Base-by-base conservation (phyloP, 1,140 invertebrate species). In the Orchesella cincta region DNA sequence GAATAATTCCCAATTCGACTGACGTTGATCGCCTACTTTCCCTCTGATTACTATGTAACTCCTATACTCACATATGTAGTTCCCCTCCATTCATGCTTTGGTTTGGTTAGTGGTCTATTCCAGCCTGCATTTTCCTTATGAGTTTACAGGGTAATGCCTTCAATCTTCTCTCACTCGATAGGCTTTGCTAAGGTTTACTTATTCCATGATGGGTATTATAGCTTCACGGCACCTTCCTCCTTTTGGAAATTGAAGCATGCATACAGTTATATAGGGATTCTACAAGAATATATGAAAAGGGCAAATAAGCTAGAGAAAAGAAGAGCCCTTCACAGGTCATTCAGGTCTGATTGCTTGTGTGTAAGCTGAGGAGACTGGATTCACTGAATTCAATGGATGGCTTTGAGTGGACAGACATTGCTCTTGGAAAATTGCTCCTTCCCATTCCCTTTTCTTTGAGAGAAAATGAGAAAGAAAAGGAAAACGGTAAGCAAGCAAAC, bases 1-100 rank as follows among this genome's bases (percentile, higher is more conserved):
- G 29, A 67, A 67, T 67, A 67, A 67, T 67, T 67, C 62, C 62
- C 62, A 67, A 67, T 67, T 67, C 62, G 62, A 67, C 62, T 67
- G 62, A 67, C 62, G 62, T 67, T 67, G 62, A 67, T 67, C 62
- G 62, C 62, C 62, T 67, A 67, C 62, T 67, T 67, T 67, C 33
- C 31, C 12, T 67, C 29, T 67, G 62, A 67, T 67, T 67, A 67
- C 62, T 46, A n/a, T n/a, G 20, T 46, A 20, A 46, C 39, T 46
- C 39, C 20, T 46, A 20, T 46, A 46, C 39, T 46, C 39, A 46
- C 39, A 46, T 20, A 46, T 46, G 39, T 20, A 8, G 20, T 46
- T 46, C 20, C n/a, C n/a, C n/a, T n/a, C 39, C 39, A 20, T 20
- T 46, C 39, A 46, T 12, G 39, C 39, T 46, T 20, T n/a, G n/a